These are phyloP conservation scores for Drosophila yakuba DNA, from an alignment of 1,140 invertebrate species.

Conservation along the genomic window DNA sequence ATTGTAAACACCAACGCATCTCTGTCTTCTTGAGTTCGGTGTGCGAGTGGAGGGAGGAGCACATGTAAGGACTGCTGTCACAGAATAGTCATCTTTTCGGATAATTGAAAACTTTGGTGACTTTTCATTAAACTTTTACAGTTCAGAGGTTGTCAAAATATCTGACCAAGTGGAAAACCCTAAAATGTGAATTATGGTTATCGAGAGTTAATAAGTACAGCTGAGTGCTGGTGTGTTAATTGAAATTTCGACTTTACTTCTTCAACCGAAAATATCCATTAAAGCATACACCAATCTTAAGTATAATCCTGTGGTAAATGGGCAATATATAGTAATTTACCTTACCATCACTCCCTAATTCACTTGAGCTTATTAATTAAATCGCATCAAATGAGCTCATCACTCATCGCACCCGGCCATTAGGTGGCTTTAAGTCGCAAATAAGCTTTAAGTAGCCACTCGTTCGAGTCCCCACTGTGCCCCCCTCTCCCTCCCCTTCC, in stretches of 20 bases:
- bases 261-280: not conserved
- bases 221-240: too few relatives aligned
- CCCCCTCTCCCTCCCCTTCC: too few relatives aligned
- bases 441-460: constrained; percentile 46
- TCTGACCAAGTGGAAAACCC: not conserved
- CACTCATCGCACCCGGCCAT: constrained; percentile 31
- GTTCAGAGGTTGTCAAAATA: not conserved
- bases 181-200: not conserved
- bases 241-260: not conserved
- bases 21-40: not conserved
- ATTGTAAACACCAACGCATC: constrained; percentile 51
- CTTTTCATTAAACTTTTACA: constrained; percentile 11
- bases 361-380: constrained; percentile 30
- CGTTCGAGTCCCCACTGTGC: not conserved
- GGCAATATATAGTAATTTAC: constrained; percentile 28
- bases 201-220: too few relatives aligned
- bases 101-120: constrained; percentile 21
- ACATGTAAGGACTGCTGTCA: constrained; percentile 14
- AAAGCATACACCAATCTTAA: constrained; percentile 2
- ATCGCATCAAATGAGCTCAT: constrained; percentile 23
- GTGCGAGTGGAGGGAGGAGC: constrained; percentile 8
- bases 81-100: constrained; percentile 14
- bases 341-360: constrained; percentile 13
- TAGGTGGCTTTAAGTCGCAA: constrained; percentile 38
- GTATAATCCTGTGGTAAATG: not conserved